A percentile compares a stretch with the other conserved stretches of the same genome.
phyloP scores from a whole-genome alignment of 1,140 invertebrate genomes.

The Tetramorium simillimum region DNA sequence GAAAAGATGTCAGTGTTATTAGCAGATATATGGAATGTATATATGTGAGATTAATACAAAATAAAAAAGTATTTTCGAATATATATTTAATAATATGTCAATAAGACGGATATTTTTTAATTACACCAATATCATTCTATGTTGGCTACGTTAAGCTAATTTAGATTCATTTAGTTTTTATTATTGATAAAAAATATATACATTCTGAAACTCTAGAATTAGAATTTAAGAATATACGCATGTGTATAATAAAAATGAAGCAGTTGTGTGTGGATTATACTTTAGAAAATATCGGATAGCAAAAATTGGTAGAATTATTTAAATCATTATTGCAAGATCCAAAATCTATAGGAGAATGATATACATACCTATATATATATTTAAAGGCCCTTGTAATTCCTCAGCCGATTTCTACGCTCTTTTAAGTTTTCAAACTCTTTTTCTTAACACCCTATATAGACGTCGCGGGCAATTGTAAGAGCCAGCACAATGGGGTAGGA shows the following conservation, averaged over 20 bases:
- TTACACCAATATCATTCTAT: not conserved
- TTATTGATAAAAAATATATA: not conserved
- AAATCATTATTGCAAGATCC: not conserved
- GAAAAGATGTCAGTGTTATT: not conserved
- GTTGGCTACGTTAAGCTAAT: not conserved
- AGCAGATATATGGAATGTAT: not conserved
- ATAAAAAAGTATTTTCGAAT: not conserved
- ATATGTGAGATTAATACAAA: not conserved
- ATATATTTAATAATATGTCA: not conserved
- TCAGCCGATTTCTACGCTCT: not conserved
- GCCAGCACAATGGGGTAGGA: slow-evolving; percentile 79
- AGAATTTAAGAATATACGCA: not conserved
- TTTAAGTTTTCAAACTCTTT: slow-evolving; percentile 19
- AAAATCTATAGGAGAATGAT: not conserved
- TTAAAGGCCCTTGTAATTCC: not conserved
- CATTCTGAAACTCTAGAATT: not conserved
- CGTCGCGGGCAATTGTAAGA: slow-evolving; percentile 62
- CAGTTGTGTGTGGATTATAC: not conserved
- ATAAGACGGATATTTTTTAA: not conserved
- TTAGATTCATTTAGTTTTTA: not conserved
- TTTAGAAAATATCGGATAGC: not conserved
- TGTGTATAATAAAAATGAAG: not conserved
- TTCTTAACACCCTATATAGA: slow-evolving; percentile 46
- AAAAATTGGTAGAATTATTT: not conserved
- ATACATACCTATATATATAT: not conserved